phyloP scores from a whole-genome alignment of 2,888 invertebrate species.

The Embidobia sp. region DNA sequence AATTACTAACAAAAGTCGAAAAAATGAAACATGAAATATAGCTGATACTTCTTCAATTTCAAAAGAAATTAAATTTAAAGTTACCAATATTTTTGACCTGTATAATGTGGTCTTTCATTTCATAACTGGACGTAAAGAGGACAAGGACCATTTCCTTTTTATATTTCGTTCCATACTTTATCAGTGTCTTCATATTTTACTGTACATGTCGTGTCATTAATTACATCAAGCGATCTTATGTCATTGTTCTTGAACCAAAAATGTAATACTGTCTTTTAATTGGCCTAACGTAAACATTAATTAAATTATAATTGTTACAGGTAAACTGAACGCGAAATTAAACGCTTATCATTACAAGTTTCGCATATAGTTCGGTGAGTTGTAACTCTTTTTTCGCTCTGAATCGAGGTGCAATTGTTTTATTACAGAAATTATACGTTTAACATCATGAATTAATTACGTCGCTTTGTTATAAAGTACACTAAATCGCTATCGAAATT shows the following conservation, averaged over 20 bases:
- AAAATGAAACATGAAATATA: background rate
- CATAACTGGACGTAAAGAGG: slow-evolving; percentile 27
- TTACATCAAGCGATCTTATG: background rate
- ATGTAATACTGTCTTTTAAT: background rate
- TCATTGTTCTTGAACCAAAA: background rate
- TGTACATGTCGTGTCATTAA: slow-evolving; percentile 22
- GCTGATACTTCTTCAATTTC: slow-evolving; percentile 18
- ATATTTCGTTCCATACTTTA: slow-evolving; percentile 28
- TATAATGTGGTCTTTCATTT: slow-evolving; percentile 30
- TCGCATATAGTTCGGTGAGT: slow-evolving; percentile 2
- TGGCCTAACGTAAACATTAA: slow-evolving; percentile 5
- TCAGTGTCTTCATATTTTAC: slow-evolving; percentile 35
- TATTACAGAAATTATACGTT: too few relatives aligned
- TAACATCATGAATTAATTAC: too few relatives aligned
- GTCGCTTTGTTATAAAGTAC: too few relatives aligned
- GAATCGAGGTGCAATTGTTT: too few relatives aligned
- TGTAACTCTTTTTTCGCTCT: too few relatives aligned
- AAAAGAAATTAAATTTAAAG: slow-evolving; percentile 28
- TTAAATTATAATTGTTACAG: slow-evolving; percentile 21
- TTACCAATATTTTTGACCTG: slow-evolving; percentile 21
- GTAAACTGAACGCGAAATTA: background rate
- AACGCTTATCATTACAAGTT: background rate
- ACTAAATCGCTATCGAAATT: too few relatives aligned
- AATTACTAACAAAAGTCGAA: background rate
- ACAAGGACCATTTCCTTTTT: slow-evolving; percentile 40